A percentile compares a stretch with the other conserved stretches of the same genome.
Conservation (phyloP, 2,888 invertebrate species). For the Platycnemis pennipes region DNA sequence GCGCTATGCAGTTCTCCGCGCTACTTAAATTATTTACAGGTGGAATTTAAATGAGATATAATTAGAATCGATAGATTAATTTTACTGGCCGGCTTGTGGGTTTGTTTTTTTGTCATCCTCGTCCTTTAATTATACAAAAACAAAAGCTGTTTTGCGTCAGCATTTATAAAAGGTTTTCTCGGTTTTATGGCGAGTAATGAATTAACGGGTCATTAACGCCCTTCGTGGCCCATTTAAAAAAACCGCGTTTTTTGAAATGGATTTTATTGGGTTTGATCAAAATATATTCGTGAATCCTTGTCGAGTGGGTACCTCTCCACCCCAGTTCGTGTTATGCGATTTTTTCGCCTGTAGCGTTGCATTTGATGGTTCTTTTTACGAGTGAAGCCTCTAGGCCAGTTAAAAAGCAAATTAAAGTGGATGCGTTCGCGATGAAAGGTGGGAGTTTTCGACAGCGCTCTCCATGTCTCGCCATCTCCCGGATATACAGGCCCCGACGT, state of each 20-base stretch:
- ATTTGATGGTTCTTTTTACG: background rate
- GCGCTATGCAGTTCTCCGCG: background rate
- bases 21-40: background rate
- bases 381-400: background rate
- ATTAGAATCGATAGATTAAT: background rate
- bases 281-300: background rate
- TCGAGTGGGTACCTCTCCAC: background rate
- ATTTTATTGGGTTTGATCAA: background rate
- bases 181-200: background rate
- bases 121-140: background rate
- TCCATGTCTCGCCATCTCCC: background rate
- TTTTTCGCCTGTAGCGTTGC: background rate
- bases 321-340: background rate
- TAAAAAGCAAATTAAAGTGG: background rate
- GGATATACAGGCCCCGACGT: background rate
- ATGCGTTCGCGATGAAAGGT: background rate
- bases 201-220: conserved; percentile 33
- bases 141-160: background rate
- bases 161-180: conserved; percentile 9
- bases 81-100: background rate
- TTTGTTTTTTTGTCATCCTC: background rate
- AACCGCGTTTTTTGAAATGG: background rate
- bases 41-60: background rate
- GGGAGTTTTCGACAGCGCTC: background rate
- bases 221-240: background rate